Evolutionary conservation across 2,888 invertebrate genomes (phyloP), one percentile per base, ranked within the genome.

Genomic region (Synanthedon myopaeformis): DNA sequence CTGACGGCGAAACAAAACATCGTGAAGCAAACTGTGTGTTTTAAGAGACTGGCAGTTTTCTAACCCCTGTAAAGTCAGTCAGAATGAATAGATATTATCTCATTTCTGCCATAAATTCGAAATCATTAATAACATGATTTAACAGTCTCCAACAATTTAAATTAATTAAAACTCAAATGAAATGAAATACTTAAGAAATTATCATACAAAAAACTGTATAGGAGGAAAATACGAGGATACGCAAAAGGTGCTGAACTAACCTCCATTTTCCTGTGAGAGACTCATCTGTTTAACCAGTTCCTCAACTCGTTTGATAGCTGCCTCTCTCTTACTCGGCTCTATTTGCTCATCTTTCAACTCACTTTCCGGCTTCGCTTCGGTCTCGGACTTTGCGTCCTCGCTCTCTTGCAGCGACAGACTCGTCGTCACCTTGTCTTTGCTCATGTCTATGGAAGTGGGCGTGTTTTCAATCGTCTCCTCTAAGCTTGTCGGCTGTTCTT

Each of bases 261-360:
- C 90, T 72, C 89, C 88, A 65, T 86, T 89, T 59, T 92, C 91
- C 11, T 91, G 90, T 12, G 93, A 92, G 58, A 94, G 84, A 65
- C 94, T 94, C 88, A 95, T 93, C 79, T 95, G 94, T 66, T 94
- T 94, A 23, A 94, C 93, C 41, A 95, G 78, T 60, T 90, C 91
- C 57, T 90, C 90, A 0, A 91, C 90, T 53, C 90, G 70, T 59
- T 90, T 89, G 56, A 91, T 90, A 51, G 90, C 89, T 53, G 84
- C 83, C 59, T 82, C 82, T 45, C 81, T 74, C 42, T 78, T 76
- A 17, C 69, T 67, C 11, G 78, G 64, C 23, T 76, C 77, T 5
- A 65, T 63, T 3, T 77, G 76, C 8, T 81, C 82, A 62, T 65
- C 66, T 60, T 74, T 79, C 48, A 49, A 17, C 52, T 76, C 67